Evolutionary conservation across 2,888 invertebrate species (phyloP), one percentile per base, ranked within the genome.

Genomic region (Dascillus cervinus): DNA sequence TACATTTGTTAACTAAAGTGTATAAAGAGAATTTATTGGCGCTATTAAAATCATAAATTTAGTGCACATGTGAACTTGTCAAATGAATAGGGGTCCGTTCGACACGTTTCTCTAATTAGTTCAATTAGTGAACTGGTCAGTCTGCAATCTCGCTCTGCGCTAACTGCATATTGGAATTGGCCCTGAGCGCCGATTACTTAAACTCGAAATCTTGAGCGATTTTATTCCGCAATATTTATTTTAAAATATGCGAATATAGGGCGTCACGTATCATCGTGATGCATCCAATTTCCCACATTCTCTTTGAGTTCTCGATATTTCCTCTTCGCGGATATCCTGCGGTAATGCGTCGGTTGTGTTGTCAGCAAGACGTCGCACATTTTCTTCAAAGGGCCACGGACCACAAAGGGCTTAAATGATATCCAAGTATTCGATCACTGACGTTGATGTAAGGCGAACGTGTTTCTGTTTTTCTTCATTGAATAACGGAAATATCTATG

Each of bases 11-110:
- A 60, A 57, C 55, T 58, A 53, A 58, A 58, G 53, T 57, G 56
- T 58, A 58, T 58, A 56, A 58, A 59, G 55, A 55, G 53, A 60
- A 62, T 61, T 60, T 60, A 61, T 60, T 52, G 58, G 44, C 47
- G 54, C 62, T 61, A 60, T 62, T 61, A 62, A 62, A 62, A 61
- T 59, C 62, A 58, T 63, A 63, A 62, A 63, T 61, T 60, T 51
- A 50, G 44, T 50, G 52, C 55, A 53, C 13, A 24, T 24, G 24
- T 13, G 55, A 55, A 54, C 52, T 55, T 58, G 58, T 58, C 58
- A 56, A 61, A 62, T 56, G 56, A 50, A 58, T 56, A 50, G 53
- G 51, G 57, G 53, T 50, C 53, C 49, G 49, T 51, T 57, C 58
- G 60, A 60, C 63, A 63, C 61, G 61, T 63, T 61, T 59, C 60